Evolutionary conservation across 2,888 invertebrate species (phyloP), one percentile per base, ranked within the genome.

Genomic region (Ochropleura leucogaster): DNA sequence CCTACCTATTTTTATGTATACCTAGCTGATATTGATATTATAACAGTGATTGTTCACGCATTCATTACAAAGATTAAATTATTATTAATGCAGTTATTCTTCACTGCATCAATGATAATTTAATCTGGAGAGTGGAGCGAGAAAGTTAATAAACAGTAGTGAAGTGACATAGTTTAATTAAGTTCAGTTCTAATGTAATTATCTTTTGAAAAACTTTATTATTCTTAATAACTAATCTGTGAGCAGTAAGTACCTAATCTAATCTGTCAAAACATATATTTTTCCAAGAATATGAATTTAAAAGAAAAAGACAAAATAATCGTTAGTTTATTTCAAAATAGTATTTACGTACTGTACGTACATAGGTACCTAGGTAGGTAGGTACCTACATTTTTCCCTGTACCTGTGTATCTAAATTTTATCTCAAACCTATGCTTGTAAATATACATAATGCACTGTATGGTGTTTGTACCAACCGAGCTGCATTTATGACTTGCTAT

Each of bases 121-220:
- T 30, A 30, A 3, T 42, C 7, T 66, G 20, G 40, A 75, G 42
- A 81, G 49, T 42, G 4, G 42, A 60, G 9, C 40, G 40, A 55
- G 59, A 77, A 77, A 82, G 77, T 30, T 47, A 57, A 18, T n/a
- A 46, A 55, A 60, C 59, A 49, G 10, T 66, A 74, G 9, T 57
- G 30, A 16, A 47, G 44, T 64, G 47, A 68, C 30, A 53, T 47
- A 55, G 44, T 44, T 20, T 60, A 30, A 75, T 44, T 74, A 30
- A 49, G n/a, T 65, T 20, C 12, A 55, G 9, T n/a, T 79, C 3
- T n/a, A 78, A 64, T 46, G 16, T 44, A 12, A 66, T 55, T 71
- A 18, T 42, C 12, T 12, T 57, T 46, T 0, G 46, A 49, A 12
- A 60, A 30, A 44, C 4, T 68, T 60, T 51, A 68, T 65, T 68